A percentile compares a stretch with the other conserved stretches of the same genome.
Conservation (phyloP, 1,140 invertebrate species). For the Drosophila ironensis region DNA sequence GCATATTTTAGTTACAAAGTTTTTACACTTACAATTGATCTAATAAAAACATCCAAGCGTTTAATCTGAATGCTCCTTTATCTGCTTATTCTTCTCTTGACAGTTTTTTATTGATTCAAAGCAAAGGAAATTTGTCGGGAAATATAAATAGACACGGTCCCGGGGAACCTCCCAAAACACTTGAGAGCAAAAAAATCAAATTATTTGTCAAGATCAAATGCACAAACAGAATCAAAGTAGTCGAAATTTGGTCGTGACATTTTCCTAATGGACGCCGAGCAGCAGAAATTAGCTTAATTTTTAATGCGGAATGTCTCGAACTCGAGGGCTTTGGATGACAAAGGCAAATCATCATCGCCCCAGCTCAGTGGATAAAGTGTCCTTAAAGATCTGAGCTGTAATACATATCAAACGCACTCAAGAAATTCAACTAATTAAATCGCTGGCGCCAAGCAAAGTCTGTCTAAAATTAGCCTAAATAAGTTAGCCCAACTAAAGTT, state of each 20-base stretch:
- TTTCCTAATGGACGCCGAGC: conserved; percentile 24
- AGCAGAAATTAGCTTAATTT: conserved; percentile 41
- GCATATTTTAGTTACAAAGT: no score
- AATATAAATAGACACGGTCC: conserved; percentile 3
- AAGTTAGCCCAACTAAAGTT: conserved; percentile 14
- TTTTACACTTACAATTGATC: no score
- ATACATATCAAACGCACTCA: conserved; percentile 7
- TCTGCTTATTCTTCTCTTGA: background rate
- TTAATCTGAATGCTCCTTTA: background rate
- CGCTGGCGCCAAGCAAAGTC: background rate
- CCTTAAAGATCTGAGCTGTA: no score
- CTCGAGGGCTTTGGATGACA: background rate
- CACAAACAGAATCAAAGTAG: conserved; percentile 35
- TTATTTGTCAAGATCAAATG: conserved; percentile 32
- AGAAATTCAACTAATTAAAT: conserved; percentile 34
- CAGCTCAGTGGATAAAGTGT: background rate
- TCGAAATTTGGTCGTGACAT: conserved; percentile 44
- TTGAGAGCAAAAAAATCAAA: conserved; percentile 33
- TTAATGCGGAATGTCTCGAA: conserved; percentile 40
- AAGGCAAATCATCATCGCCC: background rate
- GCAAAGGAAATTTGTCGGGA: conserved; percentile 5
- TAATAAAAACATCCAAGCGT: no score
- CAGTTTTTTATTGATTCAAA: conserved; percentile 21
- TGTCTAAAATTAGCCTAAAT: conserved; percentile 12
- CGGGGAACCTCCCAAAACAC: no score